phyloP scores from a whole-genome alignment of 2,113 vertebrate genomes.

The Platichthys stellatus region DNA sequence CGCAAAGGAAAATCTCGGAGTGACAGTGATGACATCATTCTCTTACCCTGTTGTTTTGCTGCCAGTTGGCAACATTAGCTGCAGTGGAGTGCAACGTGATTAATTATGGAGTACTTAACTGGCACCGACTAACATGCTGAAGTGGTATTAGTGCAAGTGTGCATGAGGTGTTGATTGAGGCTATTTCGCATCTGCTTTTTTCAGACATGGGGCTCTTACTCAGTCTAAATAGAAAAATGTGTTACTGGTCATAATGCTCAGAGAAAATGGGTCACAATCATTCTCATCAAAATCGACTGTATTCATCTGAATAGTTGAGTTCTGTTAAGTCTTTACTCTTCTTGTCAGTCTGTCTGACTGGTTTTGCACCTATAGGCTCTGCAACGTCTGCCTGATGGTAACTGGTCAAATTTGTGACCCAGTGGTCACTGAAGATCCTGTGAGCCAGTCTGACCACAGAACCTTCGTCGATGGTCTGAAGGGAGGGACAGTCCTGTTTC shows the following conservation, averaged over 20 bases:
- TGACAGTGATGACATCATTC: background rate
- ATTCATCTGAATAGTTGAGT: no score
- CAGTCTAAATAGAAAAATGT: background rate
- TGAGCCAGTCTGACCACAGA: no score
- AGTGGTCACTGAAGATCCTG: no score
- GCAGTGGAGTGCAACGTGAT: slow-evolving; percentile 20
- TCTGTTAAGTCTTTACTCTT: no score
- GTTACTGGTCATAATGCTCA: background rate
- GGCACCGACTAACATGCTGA: slow-evolving; percentile 28
- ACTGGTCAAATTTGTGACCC: no score
- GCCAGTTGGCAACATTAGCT: slow-evolving; percentile 27
- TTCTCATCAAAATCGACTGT: no score
- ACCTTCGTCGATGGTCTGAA: no score
- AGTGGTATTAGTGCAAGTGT: slow-evolving; percentile 41
- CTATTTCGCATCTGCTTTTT: slow-evolving; percentile 6
- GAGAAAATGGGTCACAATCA: background rate
- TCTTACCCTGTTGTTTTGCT: slow-evolving; percentile 3
- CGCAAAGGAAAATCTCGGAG: background rate
- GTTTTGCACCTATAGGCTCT: no score
- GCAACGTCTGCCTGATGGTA: no score
- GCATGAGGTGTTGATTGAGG: slow-evolving; percentile 20
- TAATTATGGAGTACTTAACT: slow-evolving; percentile 51
- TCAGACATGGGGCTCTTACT: background rate
- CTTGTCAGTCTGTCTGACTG: no score
- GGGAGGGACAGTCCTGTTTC: no score